phyloP scores from a whole-genome alignment of 2,797 vertebrate species.

The Falco berigora region DNA sequence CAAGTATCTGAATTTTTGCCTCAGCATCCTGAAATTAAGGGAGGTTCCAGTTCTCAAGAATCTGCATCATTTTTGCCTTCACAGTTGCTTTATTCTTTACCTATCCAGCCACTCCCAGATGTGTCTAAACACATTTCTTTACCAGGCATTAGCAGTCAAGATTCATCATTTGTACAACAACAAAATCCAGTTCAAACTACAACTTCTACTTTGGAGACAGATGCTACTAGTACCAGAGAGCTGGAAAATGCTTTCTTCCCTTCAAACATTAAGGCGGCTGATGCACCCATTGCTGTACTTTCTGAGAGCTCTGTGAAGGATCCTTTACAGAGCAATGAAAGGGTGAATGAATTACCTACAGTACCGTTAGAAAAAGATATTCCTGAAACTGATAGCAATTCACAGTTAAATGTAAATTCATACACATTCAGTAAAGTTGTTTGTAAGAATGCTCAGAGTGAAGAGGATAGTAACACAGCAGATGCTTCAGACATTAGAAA shows the following conservation, averaged over 20 bases:
- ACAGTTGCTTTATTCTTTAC: conserved; percentile 53
- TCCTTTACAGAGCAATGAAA: conserved; percentile 56
- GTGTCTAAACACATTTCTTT: conserved; percentile 53
- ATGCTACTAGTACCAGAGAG: conserved; percentile 57
- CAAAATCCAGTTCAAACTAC: conserved; percentile 54
- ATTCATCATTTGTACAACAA: conserved; percentile 49
- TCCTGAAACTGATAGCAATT: conserved; percentile 29
- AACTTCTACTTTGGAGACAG: conserved; percentile 45
- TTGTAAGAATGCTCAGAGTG: conserved; percentile 48
- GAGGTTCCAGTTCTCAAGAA: conserved; percentile 53
- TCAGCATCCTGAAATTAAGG: conserved; percentile 53
- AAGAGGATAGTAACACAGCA: conserved; percentile 39
- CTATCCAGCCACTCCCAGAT: conserved; percentile 47
- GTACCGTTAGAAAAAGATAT: conserved; percentile 52
- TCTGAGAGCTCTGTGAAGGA: conserved; percentile 57
- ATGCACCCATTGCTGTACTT: conserved; percentile 14
- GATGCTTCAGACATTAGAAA: conserved; percentile 44
- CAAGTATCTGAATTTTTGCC: conserved; percentile 52
- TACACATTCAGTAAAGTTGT: conserved; percentile 30
- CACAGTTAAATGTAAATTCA: conserved; percentile 17
- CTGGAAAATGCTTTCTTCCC: conserved; percentile 45
- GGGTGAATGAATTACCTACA: background rate
- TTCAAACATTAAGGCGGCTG: conserved; percentile 44
- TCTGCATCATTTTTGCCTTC: conserved; percentile 57
- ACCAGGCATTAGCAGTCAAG: conserved; percentile 57